Percentiles rank a stretch among this genome's conserved stretches.
These are phyloP conservation scores for Nomada flava DNA, from an alignment of 2,888 invertebrate species.

Conservation along the genomic window DNA sequence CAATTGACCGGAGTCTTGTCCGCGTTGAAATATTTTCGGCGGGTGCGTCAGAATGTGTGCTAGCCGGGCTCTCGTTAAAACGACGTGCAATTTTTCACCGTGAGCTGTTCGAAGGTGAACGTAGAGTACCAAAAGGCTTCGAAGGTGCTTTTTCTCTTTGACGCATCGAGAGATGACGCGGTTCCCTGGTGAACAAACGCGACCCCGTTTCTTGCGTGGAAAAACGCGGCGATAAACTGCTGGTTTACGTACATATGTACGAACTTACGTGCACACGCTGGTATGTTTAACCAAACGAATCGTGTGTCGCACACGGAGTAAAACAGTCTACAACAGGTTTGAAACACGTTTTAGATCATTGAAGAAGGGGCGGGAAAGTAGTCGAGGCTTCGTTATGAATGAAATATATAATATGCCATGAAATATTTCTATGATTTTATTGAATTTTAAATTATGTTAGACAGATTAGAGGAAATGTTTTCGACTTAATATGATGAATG, in stretches of 20 bases:
- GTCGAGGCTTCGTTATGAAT: no score
- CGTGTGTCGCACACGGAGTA: constrained; percentile 25
- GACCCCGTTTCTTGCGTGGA: constrained; percentile 63
- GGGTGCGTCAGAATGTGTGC: constrained; percentile 24
- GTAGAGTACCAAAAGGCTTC: constrained; percentile 5
- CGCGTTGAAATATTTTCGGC: constrained; percentile 41
- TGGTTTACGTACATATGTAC: constrained; percentile 37
- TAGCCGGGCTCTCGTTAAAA: constrained; percentile 39
- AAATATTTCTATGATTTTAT: no score
- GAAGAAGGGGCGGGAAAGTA: no score
- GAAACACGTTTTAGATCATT: no score
- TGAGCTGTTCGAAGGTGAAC: constrained; percentile 35
- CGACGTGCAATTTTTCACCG: constrained; percentile 31
- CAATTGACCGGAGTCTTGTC: neutral
- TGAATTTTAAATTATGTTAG: no score
- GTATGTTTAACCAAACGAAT: constrained; percentile 31
- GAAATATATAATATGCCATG: no score
- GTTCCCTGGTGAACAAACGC: constrained; percentile 37
- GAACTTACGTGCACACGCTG: neutral
- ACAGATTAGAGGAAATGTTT: no score
- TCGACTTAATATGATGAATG: no score
- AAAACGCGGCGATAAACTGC: constrained; percentile 54
- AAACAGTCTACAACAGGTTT: constrained; percentile 2
- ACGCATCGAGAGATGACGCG: constrained; percentile 59
- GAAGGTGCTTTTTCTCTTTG: constrained; percentile 53